These are phyloP conservation scores for Ryuthela nishihirai DNA, from an alignment of 2,888 invertebrate genomes.

Conservation along the genomic window DNA sequence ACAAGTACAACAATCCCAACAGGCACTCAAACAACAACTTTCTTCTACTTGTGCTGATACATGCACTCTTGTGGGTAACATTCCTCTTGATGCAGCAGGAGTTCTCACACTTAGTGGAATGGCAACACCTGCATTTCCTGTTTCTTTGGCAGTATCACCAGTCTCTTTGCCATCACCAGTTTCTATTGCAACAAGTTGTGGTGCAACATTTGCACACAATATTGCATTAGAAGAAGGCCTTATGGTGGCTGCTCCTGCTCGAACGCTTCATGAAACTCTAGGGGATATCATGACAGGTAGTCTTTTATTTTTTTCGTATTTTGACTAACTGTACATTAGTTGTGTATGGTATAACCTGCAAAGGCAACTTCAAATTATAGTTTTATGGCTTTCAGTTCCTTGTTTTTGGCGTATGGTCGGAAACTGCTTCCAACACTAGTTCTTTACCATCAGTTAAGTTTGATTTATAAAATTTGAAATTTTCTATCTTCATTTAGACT, in stretches of 20 bases:
- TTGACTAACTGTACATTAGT: too few relatives aligned
- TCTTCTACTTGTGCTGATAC: conserved; percentile 41
- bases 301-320: too few relatives aligned
- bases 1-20: conserved; percentile 42
- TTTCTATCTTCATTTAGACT: too few relatives aligned
- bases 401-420: too few relatives aligned
- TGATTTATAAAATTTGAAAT: too few relatives aligned
- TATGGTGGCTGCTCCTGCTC: conserved; percentile 42
- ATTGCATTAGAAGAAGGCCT: conserved; percentile 36
- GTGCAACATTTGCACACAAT: conserved; percentile 27
- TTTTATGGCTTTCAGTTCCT: too few relatives aligned
- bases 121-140: conserved; percentile 41
- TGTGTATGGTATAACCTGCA: too few relatives aligned
- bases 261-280: conserved; percentile 36
- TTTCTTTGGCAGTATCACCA: conserved; percentile 38
- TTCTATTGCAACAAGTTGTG: conserved; percentile 36
- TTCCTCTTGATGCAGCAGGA: conserved; percentile 29
- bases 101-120: conserved; percentile 32
- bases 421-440: too few relatives aligned
- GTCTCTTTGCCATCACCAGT: conserved; percentile 36
- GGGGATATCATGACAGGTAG: conserved; percentile 37
- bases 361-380: too few relatives aligned
- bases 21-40: conserved; percentile 43
- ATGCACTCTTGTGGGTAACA: conserved; percentile 40
- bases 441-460: too few relatives aligned